These are phyloP conservation scores for Enteromius radiatus DNA, from an alignment of 2,797 vertebrate genomes.

Conservation along the genomic window DNA sequence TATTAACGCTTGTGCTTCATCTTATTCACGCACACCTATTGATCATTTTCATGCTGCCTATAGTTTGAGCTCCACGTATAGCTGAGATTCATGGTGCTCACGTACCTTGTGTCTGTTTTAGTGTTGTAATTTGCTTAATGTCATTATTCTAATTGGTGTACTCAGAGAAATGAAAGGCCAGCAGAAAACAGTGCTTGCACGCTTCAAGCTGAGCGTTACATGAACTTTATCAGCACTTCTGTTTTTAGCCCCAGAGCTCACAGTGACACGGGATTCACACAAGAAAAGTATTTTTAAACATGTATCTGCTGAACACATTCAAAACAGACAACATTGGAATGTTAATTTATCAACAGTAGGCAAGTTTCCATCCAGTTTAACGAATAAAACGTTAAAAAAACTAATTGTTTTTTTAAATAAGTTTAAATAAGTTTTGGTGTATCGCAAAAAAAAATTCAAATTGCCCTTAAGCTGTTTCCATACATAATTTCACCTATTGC, in stretches of 20 bases:
- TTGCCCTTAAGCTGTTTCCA: too few species aligned
- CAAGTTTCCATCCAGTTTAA: too few species aligned
- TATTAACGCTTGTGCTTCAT: background rate
- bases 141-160: slow-evolving; percentile 55
- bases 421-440: too few species aligned
- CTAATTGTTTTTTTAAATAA: too few species aligned
- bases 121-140: slow-evolving; percentile 42
- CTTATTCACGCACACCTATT: background rate
- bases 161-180: slow-evolving; percentile 54
- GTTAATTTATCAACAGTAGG: background rate
- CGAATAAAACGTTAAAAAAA: too few species aligned
- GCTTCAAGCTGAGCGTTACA: slow-evolving; percentile 22
- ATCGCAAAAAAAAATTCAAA: too few species aligned
- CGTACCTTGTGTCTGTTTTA: slow-evolving; percentile 31
- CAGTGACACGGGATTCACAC: background rate
- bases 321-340: background rate
- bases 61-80: background rate
- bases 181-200: slow-evolving; percentile 18
- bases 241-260: slow-evolving; percentile 9
- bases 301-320: background rate
- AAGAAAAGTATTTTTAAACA: background rate
- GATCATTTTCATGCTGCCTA: slow-evolving; percentile 7
- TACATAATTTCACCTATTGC: too few species aligned
- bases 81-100: background rate
- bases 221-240: slow-evolving; percentile 23